Percentiles rank a stretch among this genome's conserved stretches.
Conservation (phyloP, 2,797 vertebrate genomes). For the Notamacropus eugenii region DNA sequence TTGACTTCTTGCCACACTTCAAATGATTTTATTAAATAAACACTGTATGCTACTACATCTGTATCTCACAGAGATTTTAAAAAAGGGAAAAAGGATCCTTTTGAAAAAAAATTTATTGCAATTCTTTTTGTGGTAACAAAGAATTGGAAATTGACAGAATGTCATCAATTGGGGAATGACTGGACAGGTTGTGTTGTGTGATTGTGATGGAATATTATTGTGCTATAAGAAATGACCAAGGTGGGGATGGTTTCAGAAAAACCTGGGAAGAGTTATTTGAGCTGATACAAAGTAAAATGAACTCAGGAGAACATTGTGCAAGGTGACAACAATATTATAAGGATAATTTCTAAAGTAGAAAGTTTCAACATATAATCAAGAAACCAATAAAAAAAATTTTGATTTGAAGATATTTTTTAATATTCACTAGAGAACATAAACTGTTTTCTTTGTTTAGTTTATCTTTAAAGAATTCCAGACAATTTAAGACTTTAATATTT, state of each 20-base stretch:
- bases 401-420: background rate
- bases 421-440: slow-evolving; percentile 12
- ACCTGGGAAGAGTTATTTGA: background rate
- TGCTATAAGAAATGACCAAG: background rate
- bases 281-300: background rate
- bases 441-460: background rate
- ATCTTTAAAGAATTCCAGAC: slow-evolving; percentile 7
- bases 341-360: background rate
- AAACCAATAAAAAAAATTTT: background rate
- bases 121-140: background rate
- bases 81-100: background rate
- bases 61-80: background rate
- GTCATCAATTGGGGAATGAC: background rate
- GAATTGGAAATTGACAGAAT: background rate
- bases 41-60: background rate
- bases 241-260: background rate
- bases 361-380: background rate
- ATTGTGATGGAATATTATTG: background rate
- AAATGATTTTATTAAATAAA: slow-evolving; percentile 11
- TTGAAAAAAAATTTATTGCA: background rate
- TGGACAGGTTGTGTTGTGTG: background rate
- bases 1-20: slow-evolving; percentile 20
- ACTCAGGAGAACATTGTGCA: background rate
- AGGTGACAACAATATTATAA: background rate
- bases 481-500: slow-evolving; percentile 1